These are phyloP conservation scores for Mionectes olivaceus DNA, from an alignment of 2,797 vertebrate genomes.

Conservation along the genomic window DNA sequence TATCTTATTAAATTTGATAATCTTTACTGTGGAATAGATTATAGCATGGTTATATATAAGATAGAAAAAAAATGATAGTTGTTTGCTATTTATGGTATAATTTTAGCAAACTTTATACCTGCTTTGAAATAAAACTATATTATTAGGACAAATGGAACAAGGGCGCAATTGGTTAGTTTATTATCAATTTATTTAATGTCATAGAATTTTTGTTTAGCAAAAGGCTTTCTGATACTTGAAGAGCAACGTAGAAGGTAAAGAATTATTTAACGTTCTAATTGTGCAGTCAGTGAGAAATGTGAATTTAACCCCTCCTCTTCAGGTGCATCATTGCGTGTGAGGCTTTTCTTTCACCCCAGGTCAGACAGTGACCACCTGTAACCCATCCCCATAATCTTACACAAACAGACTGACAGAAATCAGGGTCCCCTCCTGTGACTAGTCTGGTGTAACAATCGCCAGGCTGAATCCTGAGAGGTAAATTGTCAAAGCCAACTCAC, in stretches of 20 bases:
- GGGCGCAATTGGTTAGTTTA: not conserved
- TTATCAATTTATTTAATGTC: conserved; percentile 54
- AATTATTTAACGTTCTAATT: conserved; percentile 82
- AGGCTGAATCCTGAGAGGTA: conserved; percentile 34
- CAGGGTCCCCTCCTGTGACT: not conserved
- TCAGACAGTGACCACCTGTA: conserved; percentile 51
- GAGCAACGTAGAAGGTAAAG: conserved; percentile 76
- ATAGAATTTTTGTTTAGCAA: conserved; percentile 77
- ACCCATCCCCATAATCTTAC: conserved; percentile 30
- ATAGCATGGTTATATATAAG: not conserved
- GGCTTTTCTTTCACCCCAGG: conserved; percentile 32
- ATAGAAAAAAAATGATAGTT: not conserved
- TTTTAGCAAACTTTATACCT: not conserved
- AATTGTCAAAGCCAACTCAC: conserved; percentile 3
- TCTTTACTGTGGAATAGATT: not conserved
- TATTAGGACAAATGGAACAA: not conserved
- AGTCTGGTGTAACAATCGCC: conserved; percentile 7
- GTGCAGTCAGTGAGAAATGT: conserved; percentile 71
- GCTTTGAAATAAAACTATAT: not conserved
- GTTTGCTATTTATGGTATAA: not conserved
- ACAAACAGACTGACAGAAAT: conserved; percentile 18
- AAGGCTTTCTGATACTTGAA: conserved; percentile 77
- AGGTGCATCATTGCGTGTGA: conserved; percentile 52
- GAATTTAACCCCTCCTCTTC: conserved; percentile 43
- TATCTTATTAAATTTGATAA: not conserved